Base-by-base conservation (phyloP, 1,140 invertebrate species). In the Samia ricini region DNA sequence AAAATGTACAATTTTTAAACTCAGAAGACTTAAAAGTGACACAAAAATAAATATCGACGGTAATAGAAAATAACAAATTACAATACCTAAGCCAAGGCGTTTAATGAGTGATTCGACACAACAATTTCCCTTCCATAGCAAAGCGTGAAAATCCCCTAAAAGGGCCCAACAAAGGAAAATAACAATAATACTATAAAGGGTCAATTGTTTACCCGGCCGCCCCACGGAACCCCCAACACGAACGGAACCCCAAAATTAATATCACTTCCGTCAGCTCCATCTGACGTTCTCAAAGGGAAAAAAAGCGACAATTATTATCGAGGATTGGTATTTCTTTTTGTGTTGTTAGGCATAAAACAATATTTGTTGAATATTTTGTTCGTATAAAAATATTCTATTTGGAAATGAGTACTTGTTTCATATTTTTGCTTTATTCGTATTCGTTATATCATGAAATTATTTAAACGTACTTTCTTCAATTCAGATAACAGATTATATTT, bases 131-230 rank as follows among this genome's bases (percentile, higher is more conserved):
- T 56, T 62, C n/a, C 19, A 66, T 59, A 63, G 60, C 61, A 67
- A 52, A 29, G 56, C 56, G 61, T 57, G 36, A 18, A 63, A 63
- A 63, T 60, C 56, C 65, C 36, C 42, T n/a, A 60, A 67, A 67
- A 60, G 58, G 61, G 61, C 21, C 23, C 33, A 26, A 50, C 33
- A 42, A 60, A 52, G 33, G 64, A 59, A 66, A 67, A 67, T 67
- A 62, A 66, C 56, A 66, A 67, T 67, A 67, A 67, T 51, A 67
- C 56, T 51, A 36, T 26, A 63, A 62, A 24, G 57, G 61, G 57
- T 61, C 57, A 63, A 68, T 68, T 68, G 66, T 68, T 68, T 68
- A 63, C 61, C 52, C 61, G 42, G 26, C 48, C 57, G 56, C 64
- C 60, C 56, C 54, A 54, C 61, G 61, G 66, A 63, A 61, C 66